Percentiles rank a stretch among this genome's conserved stretches.
phyloP scores from a whole-genome alignment of 2,113 vertebrate species.

The Microtus pennsylvanicus region DNA sequence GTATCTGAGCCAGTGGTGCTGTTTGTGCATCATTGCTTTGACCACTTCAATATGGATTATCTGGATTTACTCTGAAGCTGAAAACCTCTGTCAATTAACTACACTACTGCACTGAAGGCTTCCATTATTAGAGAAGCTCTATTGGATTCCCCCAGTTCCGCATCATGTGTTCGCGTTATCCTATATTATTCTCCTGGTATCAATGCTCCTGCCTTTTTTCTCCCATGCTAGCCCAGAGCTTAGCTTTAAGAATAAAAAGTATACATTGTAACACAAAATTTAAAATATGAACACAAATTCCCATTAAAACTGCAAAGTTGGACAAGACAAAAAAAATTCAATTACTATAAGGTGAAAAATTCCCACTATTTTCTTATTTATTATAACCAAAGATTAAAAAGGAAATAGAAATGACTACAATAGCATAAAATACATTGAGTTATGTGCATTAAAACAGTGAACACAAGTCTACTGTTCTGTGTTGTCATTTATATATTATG shows the following conservation, averaged over 20 bases:
- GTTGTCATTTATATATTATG: neutral
- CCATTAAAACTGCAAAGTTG: neutral
- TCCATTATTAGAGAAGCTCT: conserved; percentile 20
- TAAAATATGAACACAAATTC: neutral
- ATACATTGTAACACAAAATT: neutral
- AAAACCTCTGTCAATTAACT: conserved; percentile 54
- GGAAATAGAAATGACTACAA: neutral
- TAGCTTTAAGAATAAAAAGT: conserved; percentile 25
- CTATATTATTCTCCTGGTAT: neutral
- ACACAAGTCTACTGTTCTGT: neutral
- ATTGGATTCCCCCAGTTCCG: conserved; percentile 42
- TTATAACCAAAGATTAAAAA: neutral
- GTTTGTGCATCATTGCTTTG: conserved; percentile 26
- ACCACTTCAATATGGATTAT: conserved; percentile 37
- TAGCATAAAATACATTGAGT: neutral
- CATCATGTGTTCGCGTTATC: conserved; percentile 3
- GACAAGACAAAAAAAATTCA: neutral
- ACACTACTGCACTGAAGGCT: neutral
- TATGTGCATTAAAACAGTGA: neutral
- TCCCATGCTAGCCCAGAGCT: neutral
- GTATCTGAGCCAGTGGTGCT: neutral
- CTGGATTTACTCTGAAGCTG: conserved; percentile 28
- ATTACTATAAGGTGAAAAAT: neutral
- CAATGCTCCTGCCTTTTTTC: neutral
- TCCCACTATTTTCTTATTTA: neutral